A percentile compares a stretch with the other conserved stretches of the same genome.
Conservation (phyloP, 2,888 invertebrate genomes). For the Oligia latruncula region DNA sequence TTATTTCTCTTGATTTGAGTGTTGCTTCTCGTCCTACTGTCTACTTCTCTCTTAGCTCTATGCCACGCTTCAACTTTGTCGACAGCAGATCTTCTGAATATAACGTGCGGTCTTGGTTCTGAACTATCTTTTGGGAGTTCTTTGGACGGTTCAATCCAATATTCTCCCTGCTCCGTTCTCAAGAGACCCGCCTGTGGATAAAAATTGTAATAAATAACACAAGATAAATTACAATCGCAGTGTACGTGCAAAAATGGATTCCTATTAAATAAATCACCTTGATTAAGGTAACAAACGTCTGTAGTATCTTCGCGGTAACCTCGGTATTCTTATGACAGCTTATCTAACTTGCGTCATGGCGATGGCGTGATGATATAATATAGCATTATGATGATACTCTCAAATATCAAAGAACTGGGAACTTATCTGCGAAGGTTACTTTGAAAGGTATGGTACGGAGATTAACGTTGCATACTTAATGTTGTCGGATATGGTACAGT, state of each 20-base stretch:
- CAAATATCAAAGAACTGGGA: constrained; percentile 54
- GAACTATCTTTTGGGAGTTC: constrained; percentile 82
- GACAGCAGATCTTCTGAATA: constrained; percentile 92
- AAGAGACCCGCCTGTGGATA: constrained; percentile 92
- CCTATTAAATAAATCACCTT: constrained; percentile 58
- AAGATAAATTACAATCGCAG: constrained; percentile 48
- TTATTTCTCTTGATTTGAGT: constrained; percentile 84
- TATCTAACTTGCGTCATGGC: constrained; percentile 60
- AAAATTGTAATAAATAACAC: constrained; percentile 59
- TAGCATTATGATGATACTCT: constrained; percentile 53
- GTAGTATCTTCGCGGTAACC: constrained; percentile 48
- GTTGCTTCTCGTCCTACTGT: constrained; percentile 67
- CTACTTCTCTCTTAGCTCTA: constrained; percentile 80
- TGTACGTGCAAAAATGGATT: constrained; percentile 38
- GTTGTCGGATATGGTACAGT: constrained; percentile 23
- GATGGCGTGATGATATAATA: constrained; percentile 63
- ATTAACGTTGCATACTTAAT: constrained; percentile 40
- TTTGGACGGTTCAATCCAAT: constrained; percentile 93
- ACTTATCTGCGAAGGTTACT: constrained; percentile 58
- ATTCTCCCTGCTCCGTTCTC: constrained; percentile 92
- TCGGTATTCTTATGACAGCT: constrained; percentile 56
- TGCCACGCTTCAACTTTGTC: constrained; percentile 84
- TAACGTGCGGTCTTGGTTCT: constrained; percentile 91
- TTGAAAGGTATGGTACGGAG: constrained; percentile 28
- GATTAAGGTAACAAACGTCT: constrained; percentile 63